Base-by-base conservation (phyloP, 2,797 vertebrate species). In the Myripristis jacobus region DNA sequence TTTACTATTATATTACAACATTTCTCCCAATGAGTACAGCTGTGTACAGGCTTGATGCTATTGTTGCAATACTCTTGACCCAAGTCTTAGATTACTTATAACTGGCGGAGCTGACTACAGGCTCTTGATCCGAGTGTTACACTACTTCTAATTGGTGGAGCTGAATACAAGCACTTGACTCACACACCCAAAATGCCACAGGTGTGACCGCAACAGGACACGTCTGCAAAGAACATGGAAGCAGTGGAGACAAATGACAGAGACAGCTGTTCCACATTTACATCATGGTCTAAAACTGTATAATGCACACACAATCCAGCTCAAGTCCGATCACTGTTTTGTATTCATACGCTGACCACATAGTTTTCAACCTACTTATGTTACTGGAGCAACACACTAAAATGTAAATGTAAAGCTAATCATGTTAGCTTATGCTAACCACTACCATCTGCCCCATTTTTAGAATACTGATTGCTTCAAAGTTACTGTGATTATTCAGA, bases 151-250 rank as follows among this genome's bases (percentile, higher is more conserved):
- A 34, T 22, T 34, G 27, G 13, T 27, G 29, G 27, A 34, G 44
- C 10, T 10, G 16, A 79, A 61, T 47, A 47, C 51, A 70, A 46
- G 55, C 34, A 34, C 66, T 61, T 70, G 71, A 79, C 75, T 53
- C 13, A 29, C 24, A 13, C 41, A 24, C 36, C 55, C 27, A 51
- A 62, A 66, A 55, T 66, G 10, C 21, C 24, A 38, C 27, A 19
- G 16, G 19, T 21, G 13, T 21, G 13, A 18, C 63, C 47, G 47
- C 27, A 65, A 13, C 44, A 71, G 43, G 27, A 36, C 13, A 21
- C 0, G 0, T 29, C 21, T 52, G 19, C 1, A 10, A 60, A 6
- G 18, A 58, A 6, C 31, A 78, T 46, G 5, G 41, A 60, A 77
- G 77, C 66, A 75, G 47, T 65, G 55, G 34, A 60, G 52, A 70